Base-by-base conservation (phyloP, 2,888 invertebrate species). In the Anoplius nigerrimus region DNA sequence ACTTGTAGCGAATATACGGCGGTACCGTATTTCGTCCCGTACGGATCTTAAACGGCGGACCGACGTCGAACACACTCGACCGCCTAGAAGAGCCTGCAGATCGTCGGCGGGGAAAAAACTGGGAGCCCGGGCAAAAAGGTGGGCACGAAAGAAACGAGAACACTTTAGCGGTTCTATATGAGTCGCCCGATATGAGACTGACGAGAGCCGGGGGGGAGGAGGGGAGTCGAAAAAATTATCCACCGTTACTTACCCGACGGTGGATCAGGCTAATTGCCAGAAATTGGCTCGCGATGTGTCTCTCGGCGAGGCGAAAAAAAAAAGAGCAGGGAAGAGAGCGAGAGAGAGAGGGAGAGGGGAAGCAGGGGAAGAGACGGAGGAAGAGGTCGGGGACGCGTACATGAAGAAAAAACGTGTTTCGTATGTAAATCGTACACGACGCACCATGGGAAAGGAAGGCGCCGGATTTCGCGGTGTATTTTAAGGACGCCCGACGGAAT, bases 401-500 rank as follows among this genome's bases (percentile, higher is more conserved):
- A n/a, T n/a, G n/a, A n/a, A 59, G 53, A 65, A 63, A 56, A 66
- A 66, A 59, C 59, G 61, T 48, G 60, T 63, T 65, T 66, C 71
- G 71, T 66, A 65, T 70, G 73, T 61, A 78, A 73, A 75, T 78
- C 63, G 64, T 51, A 60, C 62, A 70, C 59, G 63, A 62, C 70
- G 62, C 70, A 55, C 58, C 24, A 42, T 55, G 55, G 45, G 62
- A 55, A 62, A 55, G 62, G 55, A 62, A 62, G 27, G 18, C 16
- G 48, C 34, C 1, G 11, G 34, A 34, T 34, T 34, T 34, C 11
- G 11, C 2, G 27, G 27, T 27, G 27, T 27, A 27, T 27, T 34
- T 34, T 34, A 11, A 34, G 11, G 34, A 34, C 11, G 34, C 34
- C 34, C 11, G 34, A 34, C 34, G 11, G n/a, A n/a, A n/a, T 34